phyloP scores from a whole-genome alignment of 1,140 invertebrate genomes.

The Drosophila pandora region DNA sequence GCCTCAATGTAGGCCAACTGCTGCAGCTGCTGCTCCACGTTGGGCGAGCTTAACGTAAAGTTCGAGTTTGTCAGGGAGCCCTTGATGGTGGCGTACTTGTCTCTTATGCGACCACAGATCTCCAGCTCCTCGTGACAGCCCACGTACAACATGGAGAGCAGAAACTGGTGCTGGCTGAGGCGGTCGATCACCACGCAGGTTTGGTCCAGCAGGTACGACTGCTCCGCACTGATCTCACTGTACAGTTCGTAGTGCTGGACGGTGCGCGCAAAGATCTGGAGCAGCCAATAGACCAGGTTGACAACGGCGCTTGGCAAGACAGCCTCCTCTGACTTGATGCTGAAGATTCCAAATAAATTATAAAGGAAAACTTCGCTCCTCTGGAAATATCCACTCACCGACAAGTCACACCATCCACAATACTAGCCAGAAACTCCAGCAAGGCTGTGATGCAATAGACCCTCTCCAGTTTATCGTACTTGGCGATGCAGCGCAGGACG shows the following conservation, averaged over 20 bases:
- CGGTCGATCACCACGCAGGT: conserved; percentile 88
- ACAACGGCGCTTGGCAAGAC: conserved; percentile 90
- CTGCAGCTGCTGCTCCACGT: conserved; percentile 68
- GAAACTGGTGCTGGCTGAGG: conserved; percentile 90
- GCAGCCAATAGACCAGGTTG: conserved; percentile 91
- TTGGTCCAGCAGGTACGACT: conserved; percentile 88
- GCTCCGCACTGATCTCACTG: conserved; percentile 84
- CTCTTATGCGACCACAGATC: conserved; percentile 53
- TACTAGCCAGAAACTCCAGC: conserved; percentile 92
- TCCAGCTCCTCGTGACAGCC: conserved; percentile 88
- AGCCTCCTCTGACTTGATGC: conserved; percentile 93
- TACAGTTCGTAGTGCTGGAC: conserved; percentile 85
- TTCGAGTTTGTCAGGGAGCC: conserved; percentile 69
- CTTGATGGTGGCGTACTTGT: conserved; percentile 73
- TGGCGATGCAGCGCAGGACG: conserved; percentile 93
- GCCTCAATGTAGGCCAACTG: conserved; percentile 75
- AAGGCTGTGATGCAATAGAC: conserved; percentile 94
- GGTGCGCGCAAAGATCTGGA: conserved; percentile 90
- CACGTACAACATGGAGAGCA: conserved; percentile 92
- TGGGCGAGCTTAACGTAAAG: conserved; percentile 47
- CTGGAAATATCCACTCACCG: conserved; percentile 46
- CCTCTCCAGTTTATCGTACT: conserved; percentile 95
- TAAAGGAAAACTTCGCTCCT: not conserved
- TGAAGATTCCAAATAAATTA: conserved; percentile 28
- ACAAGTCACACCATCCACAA: conserved; percentile 88